Percentiles rank a stretch among this genome's conserved stretches.
These are phyloP conservation scores for Chironomus tentans DNA, from an alignment of 2,888 invertebrate species.

Conservation along the genomic window DNA sequence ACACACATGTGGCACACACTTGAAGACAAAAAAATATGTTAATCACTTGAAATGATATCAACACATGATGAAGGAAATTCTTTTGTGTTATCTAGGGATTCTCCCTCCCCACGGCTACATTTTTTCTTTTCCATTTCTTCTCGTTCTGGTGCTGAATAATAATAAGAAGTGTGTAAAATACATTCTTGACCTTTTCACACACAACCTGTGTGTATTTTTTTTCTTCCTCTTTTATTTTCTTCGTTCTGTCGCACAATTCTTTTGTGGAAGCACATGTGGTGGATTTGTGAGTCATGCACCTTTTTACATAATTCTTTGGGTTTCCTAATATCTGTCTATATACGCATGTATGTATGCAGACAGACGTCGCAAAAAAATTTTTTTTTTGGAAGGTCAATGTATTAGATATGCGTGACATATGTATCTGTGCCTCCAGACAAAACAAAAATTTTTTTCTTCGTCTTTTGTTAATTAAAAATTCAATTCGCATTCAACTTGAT, in stretches of 20 bases:
- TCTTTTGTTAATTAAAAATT: too few relatives aligned
- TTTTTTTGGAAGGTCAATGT: too few relatives aligned
- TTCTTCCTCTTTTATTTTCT: background rate
- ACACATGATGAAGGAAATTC: background rate
- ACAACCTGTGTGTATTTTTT: background rate
- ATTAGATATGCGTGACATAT: too few relatives aligned
- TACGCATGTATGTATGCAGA: background rate
- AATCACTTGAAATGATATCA: constrained; percentile 23
- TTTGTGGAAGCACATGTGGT: background rate
- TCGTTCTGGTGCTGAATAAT: background rate
- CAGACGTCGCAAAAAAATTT: background rate
- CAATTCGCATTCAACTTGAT: too few relatives aligned
- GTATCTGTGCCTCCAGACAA: too few relatives aligned
- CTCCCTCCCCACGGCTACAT: background rate
- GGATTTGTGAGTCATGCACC: background rate
- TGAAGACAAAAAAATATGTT: constrained; percentile 25
- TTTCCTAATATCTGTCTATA: background rate
- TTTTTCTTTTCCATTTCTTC: background rate
- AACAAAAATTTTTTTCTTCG: too few relatives aligned
- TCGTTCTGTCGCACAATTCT: background rate
- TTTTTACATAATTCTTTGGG: background rate
- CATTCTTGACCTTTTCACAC: constrained; percentile 15
- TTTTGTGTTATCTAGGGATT: background rate
- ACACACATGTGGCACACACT: background rate
- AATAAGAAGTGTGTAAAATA: background rate